Conservation (phyloP, 2,797 vertebrate genomes). For the Enteromius viviparus region DNA sequence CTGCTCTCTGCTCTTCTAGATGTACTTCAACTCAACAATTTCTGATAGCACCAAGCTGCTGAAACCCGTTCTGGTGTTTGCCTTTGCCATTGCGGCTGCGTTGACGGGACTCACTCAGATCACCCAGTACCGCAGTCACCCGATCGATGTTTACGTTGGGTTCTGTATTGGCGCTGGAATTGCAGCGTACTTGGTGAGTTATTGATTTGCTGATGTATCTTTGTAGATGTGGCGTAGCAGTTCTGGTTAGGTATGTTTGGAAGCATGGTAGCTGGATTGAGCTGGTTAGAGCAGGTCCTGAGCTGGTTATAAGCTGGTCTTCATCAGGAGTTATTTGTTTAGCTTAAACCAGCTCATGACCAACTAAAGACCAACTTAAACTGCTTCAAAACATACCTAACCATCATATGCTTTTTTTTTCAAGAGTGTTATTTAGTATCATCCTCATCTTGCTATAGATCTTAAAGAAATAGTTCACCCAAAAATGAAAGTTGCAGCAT, state of each 20-base stretch:
- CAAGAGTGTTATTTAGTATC: neutral
- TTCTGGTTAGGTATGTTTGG: neutral
- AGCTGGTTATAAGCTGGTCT: neutral
- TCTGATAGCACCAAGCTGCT: slow-evolving; percentile 93
- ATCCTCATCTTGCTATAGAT: neutral
- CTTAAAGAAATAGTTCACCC: neutral
- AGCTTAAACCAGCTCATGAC: neutral
- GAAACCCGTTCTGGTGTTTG: slow-evolving; percentile 93
- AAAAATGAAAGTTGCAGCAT: no score
- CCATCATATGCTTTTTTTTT: neutral
- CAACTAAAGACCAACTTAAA: neutral
- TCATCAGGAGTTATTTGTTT: neutral
- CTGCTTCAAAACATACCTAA: slow-evolving; percentile 1
- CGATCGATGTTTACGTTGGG: slow-evolving; percentile 82
- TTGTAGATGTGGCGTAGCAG: no score
- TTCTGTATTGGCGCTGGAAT: slow-evolving; percentile 86
- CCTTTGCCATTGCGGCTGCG: slow-evolving; percentile 91
- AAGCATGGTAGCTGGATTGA: neutral
- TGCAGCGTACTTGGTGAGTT: slow-evolving; percentile 83
- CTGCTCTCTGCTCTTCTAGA: slow-evolving; percentile 74
- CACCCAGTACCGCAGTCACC: slow-evolving; percentile 88
- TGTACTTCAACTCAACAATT: slow-evolving; percentile 98
- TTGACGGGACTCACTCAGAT: slow-evolving; percentile 93
- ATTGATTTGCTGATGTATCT: neutral
- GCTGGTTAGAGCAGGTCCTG: neutral